Conservation (phyloP, 1,140 invertebrate species). For the Lucilia sericata region DNA sequence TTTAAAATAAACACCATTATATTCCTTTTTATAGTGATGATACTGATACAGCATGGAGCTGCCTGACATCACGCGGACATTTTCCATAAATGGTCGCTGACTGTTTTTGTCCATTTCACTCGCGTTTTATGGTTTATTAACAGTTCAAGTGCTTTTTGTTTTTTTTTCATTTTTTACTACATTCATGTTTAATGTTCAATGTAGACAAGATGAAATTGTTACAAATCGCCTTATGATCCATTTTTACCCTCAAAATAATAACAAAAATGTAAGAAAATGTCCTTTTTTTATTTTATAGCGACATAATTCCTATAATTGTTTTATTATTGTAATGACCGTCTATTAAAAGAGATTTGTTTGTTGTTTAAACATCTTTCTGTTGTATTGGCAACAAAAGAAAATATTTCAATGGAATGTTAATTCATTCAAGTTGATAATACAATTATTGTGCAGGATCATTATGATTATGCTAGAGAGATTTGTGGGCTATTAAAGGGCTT, state of each 20-base stretch:
- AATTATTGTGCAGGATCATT: too few species aligned
- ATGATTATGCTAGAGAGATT: too few species aligned
- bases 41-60: neutral
- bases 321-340: slow-evolving; percentile 41
- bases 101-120: neutral
- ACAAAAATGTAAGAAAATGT: neutral
- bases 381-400: too few species aligned
- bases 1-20: neutral
- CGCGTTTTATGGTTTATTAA: slow-evolving; percentile 43
- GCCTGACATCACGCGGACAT: neutral
- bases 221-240: slow-evolving; percentile 40
- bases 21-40: neutral
- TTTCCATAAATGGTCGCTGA: neutral
- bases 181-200: neutral
- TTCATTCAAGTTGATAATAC: too few species aligned
- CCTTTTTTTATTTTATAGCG: slow-evolving; percentile 33
- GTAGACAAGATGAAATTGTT: slow-evolving; percentile 32
- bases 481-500: too few species aligned
- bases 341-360: slow-evolving; percentile 39
- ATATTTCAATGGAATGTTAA: too few species aligned
- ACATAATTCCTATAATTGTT: slow-evolving; percentile 41
- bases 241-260: neutral
- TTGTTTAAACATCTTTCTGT: neutral
- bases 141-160: slow-evolving; percentile 1
- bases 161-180: neutral